Evolutionary conservation across 2,797 vertebrate genomes (phyloP), one percentile per base, ranked within the genome.

Genomic region (Corythornis leucogaster): DNA sequence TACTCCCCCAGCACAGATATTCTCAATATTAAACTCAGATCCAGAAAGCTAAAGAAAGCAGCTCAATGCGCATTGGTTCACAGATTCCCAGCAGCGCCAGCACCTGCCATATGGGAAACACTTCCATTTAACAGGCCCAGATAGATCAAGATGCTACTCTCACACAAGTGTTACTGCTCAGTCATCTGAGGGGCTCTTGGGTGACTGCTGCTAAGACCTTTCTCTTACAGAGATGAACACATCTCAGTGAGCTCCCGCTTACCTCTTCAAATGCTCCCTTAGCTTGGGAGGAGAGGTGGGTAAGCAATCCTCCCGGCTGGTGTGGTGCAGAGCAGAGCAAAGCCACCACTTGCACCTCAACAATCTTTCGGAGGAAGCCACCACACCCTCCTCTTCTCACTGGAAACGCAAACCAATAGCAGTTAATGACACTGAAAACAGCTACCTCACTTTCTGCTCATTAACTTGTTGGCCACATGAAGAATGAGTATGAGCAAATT

Each of bases 251-350:
- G 12, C 15, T 48, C 42, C n/a, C 38, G 11, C 57, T 59, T 68
- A 63, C 40, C 61, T 63, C 55, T 46, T 42, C 17, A 20, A 11
- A 40, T 33, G 38, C 51, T 53, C 20, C 63, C 48, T 61, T 54
- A 58, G 22, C 46, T 13, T 26, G 15, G 15, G 12, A 28, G 12
- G 19, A n/a, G 7, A 9, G 9, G 25, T 5, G 13, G 14, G 16
- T 15, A 51, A 63, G 22, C 31, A 12, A 2, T 20, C 35, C 35
- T 58, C 73, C 40, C 7, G 6, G n/a, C 22, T 13, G 35, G 26
- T 1, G 0, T 1, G 11, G 15, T 3, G 6, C 30, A 45, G 38
- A 40, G 25, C 26, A 42, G 12, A 53, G 10, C 45, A 58, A 57
- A 31, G 30, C 50, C 31, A 15, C 14, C 10, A 1, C 30, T 13